Percentiles rank a stretch among this genome's conserved stretches.
Conservation (phyloP, 2,797 vertebrate genomes). For the Tragelaphus eurycerus region DNA sequence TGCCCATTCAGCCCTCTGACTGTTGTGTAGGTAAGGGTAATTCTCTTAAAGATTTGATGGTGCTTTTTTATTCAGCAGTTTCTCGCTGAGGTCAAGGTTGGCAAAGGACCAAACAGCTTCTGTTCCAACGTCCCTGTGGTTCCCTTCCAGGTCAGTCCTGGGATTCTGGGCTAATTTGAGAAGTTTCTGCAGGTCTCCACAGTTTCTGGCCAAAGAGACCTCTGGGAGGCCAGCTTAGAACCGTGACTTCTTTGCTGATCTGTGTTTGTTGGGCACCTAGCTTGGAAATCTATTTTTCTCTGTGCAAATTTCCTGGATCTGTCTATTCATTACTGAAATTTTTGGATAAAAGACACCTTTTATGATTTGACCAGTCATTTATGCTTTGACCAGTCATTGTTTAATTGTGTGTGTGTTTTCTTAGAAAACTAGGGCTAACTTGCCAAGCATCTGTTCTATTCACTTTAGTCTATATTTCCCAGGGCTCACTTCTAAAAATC, state of each 20-base stretch:
- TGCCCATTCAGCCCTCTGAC: neutral
- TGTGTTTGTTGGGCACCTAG: neutral
- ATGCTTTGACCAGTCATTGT: neutral
- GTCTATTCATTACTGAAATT: neutral
- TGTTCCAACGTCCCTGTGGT: constrained; percentile 49
- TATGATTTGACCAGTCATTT: neutral
- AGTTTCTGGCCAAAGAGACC: neutral
- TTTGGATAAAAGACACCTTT: neutral
- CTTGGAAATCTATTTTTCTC: neutral
- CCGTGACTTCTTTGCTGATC: neutral
- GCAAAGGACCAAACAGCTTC: constrained; percentile 66
- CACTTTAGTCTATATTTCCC: neutral
- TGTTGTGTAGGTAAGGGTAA: neutral
- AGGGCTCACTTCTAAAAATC: neutral
- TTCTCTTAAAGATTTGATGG: constrained; percentile 55
- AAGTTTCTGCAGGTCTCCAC: constrained; percentile 2
- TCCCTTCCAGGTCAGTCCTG: constrained; percentile 42
- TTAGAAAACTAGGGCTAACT: neutral
- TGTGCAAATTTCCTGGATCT: neutral
- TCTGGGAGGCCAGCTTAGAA: neutral
- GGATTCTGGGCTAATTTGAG: constrained; percentile 33
- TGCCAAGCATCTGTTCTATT: neutral
- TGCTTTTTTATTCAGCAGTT: constrained; percentile 28
- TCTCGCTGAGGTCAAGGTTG: constrained; percentile 60
- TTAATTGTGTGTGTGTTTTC: neutral